These are phyloP conservation scores for Thelaira solivaga DNA, from an alignment of 2,888 invertebrate species.

Conservation along the genomic window DNA sequence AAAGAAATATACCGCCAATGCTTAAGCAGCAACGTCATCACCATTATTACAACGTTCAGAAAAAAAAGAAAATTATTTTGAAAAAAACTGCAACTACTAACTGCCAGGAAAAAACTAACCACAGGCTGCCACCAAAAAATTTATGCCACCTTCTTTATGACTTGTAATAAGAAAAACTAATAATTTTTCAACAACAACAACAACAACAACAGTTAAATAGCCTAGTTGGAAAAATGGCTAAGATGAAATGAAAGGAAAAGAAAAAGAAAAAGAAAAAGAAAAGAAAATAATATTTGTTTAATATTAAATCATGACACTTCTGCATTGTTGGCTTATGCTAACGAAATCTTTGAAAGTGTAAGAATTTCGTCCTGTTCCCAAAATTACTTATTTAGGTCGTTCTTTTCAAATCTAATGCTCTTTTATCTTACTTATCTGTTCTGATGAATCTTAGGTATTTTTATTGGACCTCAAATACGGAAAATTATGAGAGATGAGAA, in stretches of 20 bases:
- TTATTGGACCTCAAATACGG: too few species aligned
- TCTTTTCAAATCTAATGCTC: too few species aligned
- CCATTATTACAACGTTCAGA: slow-evolving; percentile 22
- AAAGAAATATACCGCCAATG: slow-evolving; percentile 22
- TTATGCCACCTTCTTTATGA: slow-evolving; percentile 63
- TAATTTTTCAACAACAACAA: slow-evolving; percentile 53
- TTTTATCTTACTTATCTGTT: too few species aligned
- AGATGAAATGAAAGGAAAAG: neutral
- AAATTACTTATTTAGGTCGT: too few species aligned
- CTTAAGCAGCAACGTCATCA: slow-evolving; percentile 38
- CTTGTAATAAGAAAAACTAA: slow-evolving; percentile 53
- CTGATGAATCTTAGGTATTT: too few species aligned
- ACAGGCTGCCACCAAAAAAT: slow-evolving; percentile 62
- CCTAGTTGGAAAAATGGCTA: slow-evolving; percentile 21
- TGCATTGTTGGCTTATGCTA: too few species aligned
- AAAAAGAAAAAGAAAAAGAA: too few species aligned
- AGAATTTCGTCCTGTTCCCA: too few species aligned
- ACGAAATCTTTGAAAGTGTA: too few species aligned
- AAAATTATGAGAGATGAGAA: too few species aligned
- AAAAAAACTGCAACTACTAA: neutral
- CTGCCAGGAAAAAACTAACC: slow-evolving; percentile 50
- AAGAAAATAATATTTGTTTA: slow-evolving; percentile 34
- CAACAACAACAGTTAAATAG: slow-evolving; percentile 17
- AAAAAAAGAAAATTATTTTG: slow-evolving; percentile 13
- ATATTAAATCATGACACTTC: slow-evolving; percentile 6